These are phyloP conservation scores for Aegithalos caudatus DNA, from an alignment of 2,113 vertebrate genomes.

Conservation along the genomic window DNA sequence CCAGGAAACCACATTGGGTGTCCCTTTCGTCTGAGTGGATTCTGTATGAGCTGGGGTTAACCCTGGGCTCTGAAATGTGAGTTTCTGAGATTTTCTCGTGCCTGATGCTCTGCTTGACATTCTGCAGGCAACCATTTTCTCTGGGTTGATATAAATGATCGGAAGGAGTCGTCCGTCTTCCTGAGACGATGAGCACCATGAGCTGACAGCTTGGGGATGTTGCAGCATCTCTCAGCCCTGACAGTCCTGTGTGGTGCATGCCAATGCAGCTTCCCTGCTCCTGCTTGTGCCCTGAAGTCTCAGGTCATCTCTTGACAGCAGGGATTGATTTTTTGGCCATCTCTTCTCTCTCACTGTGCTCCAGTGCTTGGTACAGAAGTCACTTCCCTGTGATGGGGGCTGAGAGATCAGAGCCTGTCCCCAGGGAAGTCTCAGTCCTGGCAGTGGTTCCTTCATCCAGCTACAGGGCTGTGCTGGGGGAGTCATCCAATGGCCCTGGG, in stretches of 20 bases:
- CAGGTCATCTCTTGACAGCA: neutral
- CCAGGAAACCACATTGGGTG: neutral
- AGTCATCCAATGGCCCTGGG: neutral
- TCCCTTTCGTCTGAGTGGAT: neutral
- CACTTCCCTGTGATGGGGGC: neutral
- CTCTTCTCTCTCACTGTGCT: neutral
- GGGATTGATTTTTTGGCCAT: neutral
- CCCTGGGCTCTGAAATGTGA: neutral
- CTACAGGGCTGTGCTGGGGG: neutral
- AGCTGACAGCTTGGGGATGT: conserved; percentile 36
- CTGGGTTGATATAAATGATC: neutral
- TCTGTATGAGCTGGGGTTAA: neutral
- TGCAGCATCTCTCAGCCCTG: neutral
- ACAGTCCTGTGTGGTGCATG: neutral
- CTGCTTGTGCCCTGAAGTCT: neutral
- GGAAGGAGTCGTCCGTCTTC: neutral
- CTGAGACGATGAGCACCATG: neutral
- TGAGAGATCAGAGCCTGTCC: neutral
- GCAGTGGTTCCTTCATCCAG: neutral
- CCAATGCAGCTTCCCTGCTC: neutral
- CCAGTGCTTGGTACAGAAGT: neutral
- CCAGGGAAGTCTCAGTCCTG: accelerated
- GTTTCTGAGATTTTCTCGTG: neutral
- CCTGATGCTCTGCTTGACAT: neutral
- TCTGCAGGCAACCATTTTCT: neutral